Base-by-base conservation (phyloP, 2,797 vertebrate species). In the Prunella strophiata region DNA sequence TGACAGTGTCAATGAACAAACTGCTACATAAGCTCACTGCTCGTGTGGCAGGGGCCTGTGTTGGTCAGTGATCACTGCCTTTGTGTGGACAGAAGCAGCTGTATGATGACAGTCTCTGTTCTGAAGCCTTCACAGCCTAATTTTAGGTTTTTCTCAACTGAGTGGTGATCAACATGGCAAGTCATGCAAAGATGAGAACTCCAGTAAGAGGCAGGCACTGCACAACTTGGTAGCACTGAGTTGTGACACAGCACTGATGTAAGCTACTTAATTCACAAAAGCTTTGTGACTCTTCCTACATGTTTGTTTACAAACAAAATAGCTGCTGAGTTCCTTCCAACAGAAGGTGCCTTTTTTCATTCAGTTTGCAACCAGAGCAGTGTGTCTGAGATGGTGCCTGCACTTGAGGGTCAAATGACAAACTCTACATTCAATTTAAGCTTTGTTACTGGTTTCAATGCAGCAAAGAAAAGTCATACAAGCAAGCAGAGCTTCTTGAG, bases 341-440 rank as follows among this genome's bases (percentile, higher is more conserved):
- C 7, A 76, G 22, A 88, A 79, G 5, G 16, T 75, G 16, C 48
- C 40, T 61, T 66, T 66, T 83, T 38, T 63, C 29, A 3, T 43
- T 54, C 18, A 10, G 57, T 48, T 30, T 75, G 59, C 65, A 73
- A 21, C 10, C 13, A 34, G 17, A 52, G 34, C 59, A 51, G 40
- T 2, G 1, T 2, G 2, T 71, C 45, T 4, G 8, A 74, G 47
- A 16, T 20, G 9, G 20, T 48, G 22, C n/a, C 52, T n/a, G 22
- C 20, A 11, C 23, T 36, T 36, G 7, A 66, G 26, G 19, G 30
- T 34, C 34, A 34, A 34, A 34, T 34, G 61, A 20, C 34, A 63
- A 51, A 30, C 59, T 52, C 48, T 43, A 23, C 10, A 4, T 62
- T 82, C 23, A 45, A n/a, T 73, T 57, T 43, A 71, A 71, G 34